Evolutionary conservation across 2,888 invertebrate species (phyloP), one percentile per base, ranked within the genome.

Genomic region (Pyrrhosoma nymphula): DNA sequence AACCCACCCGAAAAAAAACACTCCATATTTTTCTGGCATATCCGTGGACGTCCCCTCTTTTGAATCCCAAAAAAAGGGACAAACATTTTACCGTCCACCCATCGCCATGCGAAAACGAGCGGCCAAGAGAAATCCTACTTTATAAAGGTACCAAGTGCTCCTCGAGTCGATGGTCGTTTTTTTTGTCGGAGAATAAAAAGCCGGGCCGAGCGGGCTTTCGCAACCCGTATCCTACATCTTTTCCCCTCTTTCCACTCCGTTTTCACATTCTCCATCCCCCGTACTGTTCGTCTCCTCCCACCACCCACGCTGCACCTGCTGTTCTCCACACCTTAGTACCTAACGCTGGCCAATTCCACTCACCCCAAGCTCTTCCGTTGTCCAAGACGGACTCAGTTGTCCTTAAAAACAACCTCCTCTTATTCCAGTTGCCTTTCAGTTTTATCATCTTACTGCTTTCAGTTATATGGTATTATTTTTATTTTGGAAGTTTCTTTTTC

Each of bases 101-200:
- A 26, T 55, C n/a, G 26, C 89, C 26, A n/a, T 89, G 26, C 82
- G 26, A 1, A 56, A 89, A 47, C 55, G 89, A 56, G 55, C 56
- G n/a, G 56, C 55, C 56, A 55, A 26, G 89, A 89, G 89, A 89
- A 55, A 56, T 89, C 89, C 89, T 56, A 89, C 89, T 89, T 89
- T 56, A 89, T 89, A 14, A 89, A 89, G 89, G 89, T 89, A 89
- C 23, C 89, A 89, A 89, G 89, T 89, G 89, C 56, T 89, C 35
- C 89, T 47, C 55, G 23, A 23, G 55, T 20, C 89, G n/a, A n/a
- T n/a, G 26, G 39, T 26, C 88, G 55, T 89, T 89, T 89, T 89
- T 55, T 14, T 14, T 20, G 60, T 60, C 16, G 82, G 23, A n/a
- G 56, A 89, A 26, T n/a, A 89, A n/a, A 89, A 88, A 89, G 56